These are phyloP conservation scores for Drosophila melanocephala DNA, from an alignment of 2,888 invertebrate species.

Conservation along the genomic window DNA sequence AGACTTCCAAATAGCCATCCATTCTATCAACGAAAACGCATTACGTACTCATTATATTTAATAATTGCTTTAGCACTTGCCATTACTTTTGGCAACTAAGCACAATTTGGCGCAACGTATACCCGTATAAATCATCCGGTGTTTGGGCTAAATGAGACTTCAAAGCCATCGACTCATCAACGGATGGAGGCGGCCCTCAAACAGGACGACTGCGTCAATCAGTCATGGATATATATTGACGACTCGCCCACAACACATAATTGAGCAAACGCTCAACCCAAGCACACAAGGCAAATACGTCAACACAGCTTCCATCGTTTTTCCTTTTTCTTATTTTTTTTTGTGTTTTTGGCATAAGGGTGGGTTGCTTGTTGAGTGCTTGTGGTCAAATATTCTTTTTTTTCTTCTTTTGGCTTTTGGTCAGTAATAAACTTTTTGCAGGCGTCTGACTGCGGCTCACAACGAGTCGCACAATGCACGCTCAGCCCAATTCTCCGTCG, in stretches of 20 bases:
- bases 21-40: not conserved
- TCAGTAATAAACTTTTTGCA: constrained; percentile 54
- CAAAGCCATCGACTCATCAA: constrained; percentile 49
- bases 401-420: constrained; percentile 17
- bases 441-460: constrained; percentile 10
- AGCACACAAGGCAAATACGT: constrained; percentile 27
- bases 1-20: not conserved
- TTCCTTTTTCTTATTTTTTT: not conserved
- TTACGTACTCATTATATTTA: constrained; percentile 12
- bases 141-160: constrained; percentile 34
- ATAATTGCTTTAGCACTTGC: constrained; percentile 24
- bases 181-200: constrained; percentile 12
- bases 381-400: constrained; percentile 22
- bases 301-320: constrained; percentile 13
- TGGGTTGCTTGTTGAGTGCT: constrained; percentile 4
- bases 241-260: constrained; percentile 46
- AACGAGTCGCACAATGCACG: constrained; percentile 24
- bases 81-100: constrained; percentile 28
- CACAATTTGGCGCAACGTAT: constrained; percentile 14
- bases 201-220: constrained; percentile 15
- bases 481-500: constrained; percentile 5
- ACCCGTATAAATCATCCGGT: constrained; percentile 46
- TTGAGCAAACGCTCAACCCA: constrained; percentile 45
- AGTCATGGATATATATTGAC: constrained; percentile 39
- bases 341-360: not conserved